These are phyloP conservation scores for Bombus vancouverensis DNA, from an alignment of 1,140 invertebrate genomes.

Conservation along the genomic window DNA sequence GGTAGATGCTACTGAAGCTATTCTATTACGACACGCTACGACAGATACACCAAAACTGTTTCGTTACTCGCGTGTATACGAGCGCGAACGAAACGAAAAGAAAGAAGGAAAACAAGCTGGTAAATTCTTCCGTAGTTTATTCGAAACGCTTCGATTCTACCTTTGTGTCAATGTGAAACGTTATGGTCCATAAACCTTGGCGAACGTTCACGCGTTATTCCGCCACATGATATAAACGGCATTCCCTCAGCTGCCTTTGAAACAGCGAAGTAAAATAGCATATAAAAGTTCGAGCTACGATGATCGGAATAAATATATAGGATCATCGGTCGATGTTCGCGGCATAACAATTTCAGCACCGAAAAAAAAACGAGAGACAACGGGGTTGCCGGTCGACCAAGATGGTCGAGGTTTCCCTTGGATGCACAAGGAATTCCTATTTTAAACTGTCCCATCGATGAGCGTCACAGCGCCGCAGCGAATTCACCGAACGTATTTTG, in stretches of 20 bases:
- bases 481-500: conserved; percentile 58
- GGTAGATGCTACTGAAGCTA: neutral
- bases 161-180: conserved; percentile 25
- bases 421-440: conserved; percentile 42
- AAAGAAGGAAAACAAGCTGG: neutral
- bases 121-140: conserved; percentile 28
- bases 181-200: conserved; percentile 56
- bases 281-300: conserved; percentile 15
- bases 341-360: conserved; percentile 49
- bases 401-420: conserved; percentile 12
- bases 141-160: conserved; percentile 28
- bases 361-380: conserved; percentile 32
- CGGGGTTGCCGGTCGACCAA: neutral
- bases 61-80: neutral
- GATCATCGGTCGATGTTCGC: conserved; percentile 32
- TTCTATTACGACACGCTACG: neutral
- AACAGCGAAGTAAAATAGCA: conserved; percentile 15
- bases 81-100: neutral
- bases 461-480: conserved; percentile 17
- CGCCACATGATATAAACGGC: conserved; percentile 51
- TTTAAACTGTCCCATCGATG: neutral
- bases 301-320: conserved; percentile 54
- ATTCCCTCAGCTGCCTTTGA: conserved; percentile 31
- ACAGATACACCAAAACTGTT: neutral
- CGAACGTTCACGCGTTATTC: conserved; percentile 47